Evolutionary conservation across 2,888 invertebrate genomes (phyloP), one percentile per base, ranked within the genome.

Genomic region (Mimumesa dahlbomi): DNA sequence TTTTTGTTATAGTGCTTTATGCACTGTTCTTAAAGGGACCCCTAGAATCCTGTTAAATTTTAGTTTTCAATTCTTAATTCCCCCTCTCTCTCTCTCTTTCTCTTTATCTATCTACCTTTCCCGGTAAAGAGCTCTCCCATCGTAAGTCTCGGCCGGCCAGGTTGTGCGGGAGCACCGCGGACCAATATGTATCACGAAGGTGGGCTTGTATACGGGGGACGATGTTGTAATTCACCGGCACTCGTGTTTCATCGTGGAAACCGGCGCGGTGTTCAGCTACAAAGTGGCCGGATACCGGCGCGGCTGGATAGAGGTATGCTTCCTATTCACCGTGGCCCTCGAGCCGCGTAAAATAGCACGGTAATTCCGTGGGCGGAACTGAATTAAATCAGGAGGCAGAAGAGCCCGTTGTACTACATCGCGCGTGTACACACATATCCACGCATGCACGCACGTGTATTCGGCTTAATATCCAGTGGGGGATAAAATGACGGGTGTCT

Each of bases 111-210:
- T n/a, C n/a, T 9, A 29, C 6, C 29, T 3, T 3, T 34, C 11
- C 29, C 34, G 34, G 34, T n/a, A 11, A 4, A n/a, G 11, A 9
- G 0, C 3, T 29, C n/a, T 9, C 25, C 11, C 31, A 31, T 22
- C 34, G 49, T 49, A 49, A 49, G 36, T 64, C 43, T 43, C 18
- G 42, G 25, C 43, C 31, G 56, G 21, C 38, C 61, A 45, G 36
- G 53, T 36, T 53, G 25, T n/a, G 16, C 48, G 25, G 13, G 18
- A 22, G 29, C 43, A 25, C 36, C 38, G 16, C 46, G 69, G 71
- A 42, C 71, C 69, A 68, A 68, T 71, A 68, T 68, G 68, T 71
- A 71, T 71, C 70, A 57, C 70, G 25, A 5, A 43, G 53, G 70
- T 36, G 52, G 53, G 63, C 40, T 66, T 57, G 49, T 49, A 62